These are phyloP conservation scores for Cebidichthys violaceus DNA, from an alignment of 2,113 vertebrate genomes.

Conservation along the genomic window DNA sequence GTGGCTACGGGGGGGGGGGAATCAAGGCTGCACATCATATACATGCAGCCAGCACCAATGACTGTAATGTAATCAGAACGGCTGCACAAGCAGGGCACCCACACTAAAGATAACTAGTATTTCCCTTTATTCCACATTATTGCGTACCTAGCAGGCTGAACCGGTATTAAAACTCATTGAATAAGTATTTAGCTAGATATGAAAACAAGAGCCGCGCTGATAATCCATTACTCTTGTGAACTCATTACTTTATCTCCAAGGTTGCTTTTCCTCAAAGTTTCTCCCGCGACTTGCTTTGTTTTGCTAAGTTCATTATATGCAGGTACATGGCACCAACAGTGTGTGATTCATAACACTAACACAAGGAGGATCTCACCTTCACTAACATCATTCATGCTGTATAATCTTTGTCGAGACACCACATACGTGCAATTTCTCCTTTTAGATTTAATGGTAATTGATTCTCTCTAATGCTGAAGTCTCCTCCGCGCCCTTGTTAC, in stretches of 20 bases:
- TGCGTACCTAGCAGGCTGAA: conserved; percentile 31
- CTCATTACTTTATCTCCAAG: conserved; percentile 71
- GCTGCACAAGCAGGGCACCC: conserved; percentile 52
- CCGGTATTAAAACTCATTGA: conserved; percentile 57
- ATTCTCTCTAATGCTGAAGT: conserved; percentile 70
- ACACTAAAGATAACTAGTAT: conserved; percentile 58
- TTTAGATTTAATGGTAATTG: conserved; percentile 70
- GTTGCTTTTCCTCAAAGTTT: conserved; percentile 52
- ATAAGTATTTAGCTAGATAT: conserved; percentile 53
- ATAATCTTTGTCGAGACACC: conserved; percentile 64
- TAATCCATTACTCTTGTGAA: conserved; percentile 59
- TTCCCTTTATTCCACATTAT: conserved; percentile 50
- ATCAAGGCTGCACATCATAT: conserved; percentile 25
- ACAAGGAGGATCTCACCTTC: conserved; percentile 70
- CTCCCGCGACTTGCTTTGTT: conserved; percentile 53
- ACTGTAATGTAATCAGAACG: conserved; percentile 48
- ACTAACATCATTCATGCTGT: conserved; percentile 60
- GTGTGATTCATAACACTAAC: conserved; percentile 48
- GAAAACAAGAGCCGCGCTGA: conserved; percentile 54
- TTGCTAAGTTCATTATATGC: conserved; percentile 59
- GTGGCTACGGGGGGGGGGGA: conserved; percentile 49
- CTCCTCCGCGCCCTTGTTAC: conserved; percentile 68
- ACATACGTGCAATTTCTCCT: conserved; percentile 67
- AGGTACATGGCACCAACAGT: conserved; percentile 39
- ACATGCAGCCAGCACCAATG: conserved; percentile 38